These are phyloP conservation scores for Odiellus spinosus DNA, from an alignment of 2,888 invertebrate species.

Conservation along the genomic window DNA sequence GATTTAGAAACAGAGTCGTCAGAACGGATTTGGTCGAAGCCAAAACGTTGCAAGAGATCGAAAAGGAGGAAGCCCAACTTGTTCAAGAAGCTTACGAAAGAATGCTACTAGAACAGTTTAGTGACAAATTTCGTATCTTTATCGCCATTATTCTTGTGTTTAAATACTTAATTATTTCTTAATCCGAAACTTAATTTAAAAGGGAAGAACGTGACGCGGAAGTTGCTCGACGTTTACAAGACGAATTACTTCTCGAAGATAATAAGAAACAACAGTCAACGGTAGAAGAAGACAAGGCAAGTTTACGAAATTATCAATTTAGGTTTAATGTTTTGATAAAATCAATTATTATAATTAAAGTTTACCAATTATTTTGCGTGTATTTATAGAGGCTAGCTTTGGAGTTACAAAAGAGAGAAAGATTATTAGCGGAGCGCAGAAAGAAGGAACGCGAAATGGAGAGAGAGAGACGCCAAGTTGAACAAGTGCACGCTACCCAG, in stretches of 20 bases:
- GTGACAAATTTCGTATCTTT: constrained; percentile 23
- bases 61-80: constrained; percentile 41
- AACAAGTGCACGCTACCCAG: constrained; percentile 19
- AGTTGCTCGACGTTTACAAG: constrained; percentile 48
- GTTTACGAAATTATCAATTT: no score
- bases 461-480: constrained; percentile 31
- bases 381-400: constrained; percentile 14
- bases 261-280: constrained; percentile 21
- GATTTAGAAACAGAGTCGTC: constrained; percentile 54
- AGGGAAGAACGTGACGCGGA: constrained; percentile 51
- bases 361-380: no score
- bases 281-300: constrained; percentile 26
- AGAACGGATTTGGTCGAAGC: constrained; percentile 62
- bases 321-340: no score
- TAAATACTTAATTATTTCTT: constrained; percentile 3
- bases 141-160: not conserved
- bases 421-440: constrained; percentile 27
- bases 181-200: constrained; percentile 9
- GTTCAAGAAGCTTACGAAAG: constrained; percentile 16
- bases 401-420: constrained; percentile 16
- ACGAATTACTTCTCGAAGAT: constrained; percentile 34
- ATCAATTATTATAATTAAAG: no score
- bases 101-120: constrained; percentile 45
- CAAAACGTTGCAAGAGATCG: constrained; percentile 51
- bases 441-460: constrained; percentile 22